These are phyloP conservation scores for Oscheius sp. DNA, from an alignment of 2,888 invertebrate species.

Conservation along the genomic window DNA sequence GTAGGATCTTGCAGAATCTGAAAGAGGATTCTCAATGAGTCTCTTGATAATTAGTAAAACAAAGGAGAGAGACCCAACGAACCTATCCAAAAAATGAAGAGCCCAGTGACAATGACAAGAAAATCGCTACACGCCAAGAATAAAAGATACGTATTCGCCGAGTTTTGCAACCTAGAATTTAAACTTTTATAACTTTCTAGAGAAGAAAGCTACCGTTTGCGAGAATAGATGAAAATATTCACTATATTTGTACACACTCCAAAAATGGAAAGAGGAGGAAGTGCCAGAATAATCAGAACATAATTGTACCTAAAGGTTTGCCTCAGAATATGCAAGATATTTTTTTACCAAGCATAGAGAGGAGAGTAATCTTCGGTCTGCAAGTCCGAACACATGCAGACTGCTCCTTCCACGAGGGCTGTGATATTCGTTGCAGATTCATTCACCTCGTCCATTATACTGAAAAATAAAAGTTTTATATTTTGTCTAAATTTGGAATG, in stretches of 20 bases:
- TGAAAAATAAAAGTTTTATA: constrained; percentile 38
- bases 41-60: not conserved
- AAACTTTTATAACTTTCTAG: not conserved
- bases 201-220: constrained; percentile 58
- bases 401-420: constrained; percentile 20
- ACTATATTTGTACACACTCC: constrained; percentile 69
- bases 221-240: constrained; percentile 68
- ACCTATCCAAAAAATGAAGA: constrained; percentile 70
- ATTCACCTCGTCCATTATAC: constrained; percentile 50
- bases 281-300: constrained; percentile 62
- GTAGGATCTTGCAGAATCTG: constrained; percentile 56
- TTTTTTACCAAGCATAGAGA: constrained; percentile 62
- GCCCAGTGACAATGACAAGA: constrained; percentile 68
- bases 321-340: not conserved
- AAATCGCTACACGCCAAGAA: constrained; percentile 68
- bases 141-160: constrained; percentile 68
- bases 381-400: constrained; percentile 67
- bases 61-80: not conserved
- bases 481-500: too few species aligned
- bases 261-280: constrained; percentile 67
- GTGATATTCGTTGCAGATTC: constrained; percentile 38
- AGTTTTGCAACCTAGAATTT: constrained; percentile 45
- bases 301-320: constrained; percentile 49
- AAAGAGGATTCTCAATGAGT: constrained; percentile 7
- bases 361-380: constrained; percentile 69